phyloP scores from a whole-genome alignment of 37 sponge, comb jelly and placozoan genomes.

The Cladorhizidae sp. region DNA sequence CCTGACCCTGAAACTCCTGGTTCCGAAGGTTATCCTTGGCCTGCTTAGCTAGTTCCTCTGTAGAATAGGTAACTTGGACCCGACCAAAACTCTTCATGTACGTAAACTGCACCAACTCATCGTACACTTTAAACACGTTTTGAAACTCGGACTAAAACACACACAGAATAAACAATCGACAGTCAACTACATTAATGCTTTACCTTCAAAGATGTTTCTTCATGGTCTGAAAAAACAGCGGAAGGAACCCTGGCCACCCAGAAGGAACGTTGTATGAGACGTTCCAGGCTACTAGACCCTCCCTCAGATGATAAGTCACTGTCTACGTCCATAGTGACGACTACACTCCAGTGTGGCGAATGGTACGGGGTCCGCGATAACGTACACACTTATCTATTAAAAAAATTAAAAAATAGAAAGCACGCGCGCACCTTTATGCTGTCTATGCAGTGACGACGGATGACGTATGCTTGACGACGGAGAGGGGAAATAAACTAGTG shows the following conservation, averaged over 20 bases:
- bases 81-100: slow-evolving; percentile 58
- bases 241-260: slow-evolving; percentile 55
- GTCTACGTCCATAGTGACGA: no score
- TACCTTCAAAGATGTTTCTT: slow-evolving; percentile 28
- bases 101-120: slow-evolving; percentile 38
- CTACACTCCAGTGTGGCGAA: no score
- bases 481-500: no score
- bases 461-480: no score
- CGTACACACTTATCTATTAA: no score
- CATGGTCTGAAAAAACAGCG: slow-evolving; percentile 31
- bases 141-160: slow-evolving; percentile 54
- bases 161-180: neutral
- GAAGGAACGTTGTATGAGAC: slow-evolving; percentile 14
- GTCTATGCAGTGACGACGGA: no score
- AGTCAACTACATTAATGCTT: neutral
- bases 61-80: slow-evolving; percentile 37
- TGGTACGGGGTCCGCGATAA: no score
- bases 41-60: slow-evolving; percentile 16
- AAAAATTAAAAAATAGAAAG: no score
- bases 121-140: slow-evolving; percentile 41
- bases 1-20: slow-evolving; percentile 38
- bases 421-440: no score
- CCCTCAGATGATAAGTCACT: neutral
- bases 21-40: slow-evolving; percentile 35
- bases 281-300: slow-evolving; percentile 2